Percentiles rank a stretch among this genome's conserved stretches.
Evolutionary conservation across 2,888 invertebrate genomes (phyloP).

Genomic region (Scrobipalpa atriplicella): DNA sequence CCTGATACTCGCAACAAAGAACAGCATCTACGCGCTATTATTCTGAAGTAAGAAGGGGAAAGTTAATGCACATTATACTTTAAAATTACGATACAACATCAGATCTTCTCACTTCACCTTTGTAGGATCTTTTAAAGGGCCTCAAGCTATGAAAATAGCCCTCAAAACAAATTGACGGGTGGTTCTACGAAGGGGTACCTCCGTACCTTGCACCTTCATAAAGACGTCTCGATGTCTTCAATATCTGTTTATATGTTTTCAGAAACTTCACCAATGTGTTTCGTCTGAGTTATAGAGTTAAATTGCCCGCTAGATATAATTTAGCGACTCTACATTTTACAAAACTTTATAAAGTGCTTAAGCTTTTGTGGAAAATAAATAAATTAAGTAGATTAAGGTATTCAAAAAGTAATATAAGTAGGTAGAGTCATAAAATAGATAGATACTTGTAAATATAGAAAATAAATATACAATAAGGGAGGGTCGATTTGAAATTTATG

Average conservation of each 20-base stretch:
- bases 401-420: not conserved
- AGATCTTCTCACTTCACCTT: not conserved
- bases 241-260: not conserved
- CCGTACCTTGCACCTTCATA: slow-evolving; percentile 18
- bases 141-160: slow-evolving; percentile 3
- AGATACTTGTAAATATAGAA: too few relatives aligned
- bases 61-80: not conserved
- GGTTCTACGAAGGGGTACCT: not conserved
- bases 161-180: slow-evolving; percentile 7
- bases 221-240: slow-evolving; percentile 16
- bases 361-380: not conserved
- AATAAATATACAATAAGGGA: too few relatives aligned
- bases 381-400: too few relatives aligned
- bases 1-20: not conserved
- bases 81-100: not conserved
- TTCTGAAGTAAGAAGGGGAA: not conserved
- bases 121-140: not conserved
- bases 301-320: not conserved
- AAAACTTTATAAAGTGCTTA: not conserved
- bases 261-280: slow-evolving; percentile 14
- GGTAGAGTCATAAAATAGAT: not conserved
- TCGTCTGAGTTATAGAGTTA: slow-evolving; percentile 3
- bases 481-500: too few relatives aligned
- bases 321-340: not conserved
- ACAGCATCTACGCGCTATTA: not conserved